Conservation (phyloP, 2,797 vertebrate species). For the Chrysolophus pictus region DNA sequence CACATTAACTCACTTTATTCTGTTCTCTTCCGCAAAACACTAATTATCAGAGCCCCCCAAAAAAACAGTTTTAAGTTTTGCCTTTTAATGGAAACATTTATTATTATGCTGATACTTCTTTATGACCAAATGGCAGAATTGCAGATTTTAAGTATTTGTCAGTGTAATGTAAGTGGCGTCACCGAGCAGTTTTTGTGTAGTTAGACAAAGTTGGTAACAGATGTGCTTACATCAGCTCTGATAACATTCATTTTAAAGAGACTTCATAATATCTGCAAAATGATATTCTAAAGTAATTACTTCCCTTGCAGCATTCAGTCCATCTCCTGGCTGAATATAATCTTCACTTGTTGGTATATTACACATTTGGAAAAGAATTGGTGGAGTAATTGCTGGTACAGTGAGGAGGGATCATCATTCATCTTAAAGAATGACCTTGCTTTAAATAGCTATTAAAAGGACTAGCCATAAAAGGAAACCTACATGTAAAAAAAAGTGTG, state of each 20-base stretch:
- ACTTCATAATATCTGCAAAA: slow-evolving; percentile 37
- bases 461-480: neutral
- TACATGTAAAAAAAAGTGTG: neutral
- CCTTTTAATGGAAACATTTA: neutral
- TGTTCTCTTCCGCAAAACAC: slow-evolving; percentile 26
- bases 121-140: slow-evolving; percentile 22
- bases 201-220: slow-evolving; percentile 30
- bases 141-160: neutral
- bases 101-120: neutral
- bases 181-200: neutral
- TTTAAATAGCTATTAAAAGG: slow-evolving; percentile 13
- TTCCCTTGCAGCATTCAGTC: slow-evolving; percentile 40
- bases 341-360: slow-evolving; percentile 32
- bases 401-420: neutral
- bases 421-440: neutral
- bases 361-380: slow-evolving; percentile 20
- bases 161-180: neutral
- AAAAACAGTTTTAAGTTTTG: slow-evolving; percentile 10
- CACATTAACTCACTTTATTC: slow-evolving; percentile 12
- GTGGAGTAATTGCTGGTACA: neutral
- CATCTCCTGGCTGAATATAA: slow-evolving; percentile 3
- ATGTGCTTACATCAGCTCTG: slow-evolving; percentile 17
- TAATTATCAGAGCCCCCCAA: neutral
- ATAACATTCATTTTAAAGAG: slow-evolving; percentile 30
- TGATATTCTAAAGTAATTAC: slow-evolving; percentile 45